Evolutionary conservation across 2,113 vertebrate genomes (phyloP), one percentile per base, ranked within the genome.

Genomic region (Gymnocephalus cernua): DNA sequence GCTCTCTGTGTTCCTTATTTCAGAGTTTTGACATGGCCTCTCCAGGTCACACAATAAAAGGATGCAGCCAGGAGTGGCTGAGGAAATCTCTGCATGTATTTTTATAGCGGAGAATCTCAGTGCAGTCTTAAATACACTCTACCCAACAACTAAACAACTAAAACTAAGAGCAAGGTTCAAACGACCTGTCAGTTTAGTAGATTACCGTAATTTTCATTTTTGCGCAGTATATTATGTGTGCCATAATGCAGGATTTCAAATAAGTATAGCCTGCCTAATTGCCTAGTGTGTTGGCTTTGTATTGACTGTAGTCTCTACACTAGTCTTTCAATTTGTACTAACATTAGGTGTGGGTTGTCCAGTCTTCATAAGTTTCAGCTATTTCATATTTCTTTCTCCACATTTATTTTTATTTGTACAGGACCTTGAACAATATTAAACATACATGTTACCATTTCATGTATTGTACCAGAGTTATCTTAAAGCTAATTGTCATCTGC

Each of bases 1-100:
- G 88, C 91, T 86, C 73, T 79, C 71, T 9, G 77, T 88, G 84
- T 89, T 93, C 85, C 93, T 89, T 74, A 78, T 89, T 90, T 93
- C 90, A 93, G 79, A 80, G 82, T 66, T 82, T 88, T 92, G 90
- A 91, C 89, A 88, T 88, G 77, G 85, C 83, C 65, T 88, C 83
- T 87, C 70, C 80, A 75, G 91, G 93, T 91, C 94, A 93, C 86
- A 87, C 91, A 88, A 92, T 44, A 80, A 80, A 79, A 86, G 71
- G 84, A 85, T 70, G 74, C 41, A 35, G 80, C 53, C 74, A 65
- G 58, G 51, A 81, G 68, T 54, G 56, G 77, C 79, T 57, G 57
- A 74, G 41, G 61, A 89, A 85, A 87, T 85, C 85, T 89, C 80
- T 89, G 79, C 86, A 79, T 85, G 84, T 48, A 15, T 23, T 32